phyloP scores from a whole-genome alignment of 1,140 invertebrate genomes.

The Psix sp. region DNA sequence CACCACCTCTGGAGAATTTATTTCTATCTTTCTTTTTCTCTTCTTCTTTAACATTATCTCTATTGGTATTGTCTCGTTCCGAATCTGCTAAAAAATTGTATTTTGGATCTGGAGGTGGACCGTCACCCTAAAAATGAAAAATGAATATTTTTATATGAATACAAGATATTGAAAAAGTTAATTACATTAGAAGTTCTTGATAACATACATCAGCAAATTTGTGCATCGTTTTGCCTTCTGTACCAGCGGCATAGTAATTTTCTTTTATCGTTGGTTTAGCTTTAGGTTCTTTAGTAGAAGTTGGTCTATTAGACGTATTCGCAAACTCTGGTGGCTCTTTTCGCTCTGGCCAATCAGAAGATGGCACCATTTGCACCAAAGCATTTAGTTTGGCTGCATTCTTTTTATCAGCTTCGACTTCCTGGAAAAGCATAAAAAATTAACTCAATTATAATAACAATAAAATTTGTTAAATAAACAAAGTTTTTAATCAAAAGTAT shows the following conservation, averaged over 20 bases:
- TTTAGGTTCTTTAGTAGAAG: constrained; percentile 50
- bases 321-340: constrained; percentile 73
- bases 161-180: no score
- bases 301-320: constrained; percentile 39
- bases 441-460: background rate
- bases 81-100: constrained; percentile 77
- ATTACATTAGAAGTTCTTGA: no score
- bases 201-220: constrained; percentile 69
- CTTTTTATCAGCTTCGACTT: constrained; percentile 77
- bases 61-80: constrained; percentile 68
- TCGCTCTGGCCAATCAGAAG: constrained; percentile 71
- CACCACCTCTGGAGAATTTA: constrained; percentile 55
- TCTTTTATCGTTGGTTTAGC: constrained; percentile 59
- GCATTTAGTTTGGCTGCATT: constrained; percentile 76
- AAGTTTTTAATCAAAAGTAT: no score
- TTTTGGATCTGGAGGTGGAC: constrained; percentile 77
- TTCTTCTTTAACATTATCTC: constrained; percentile 59
- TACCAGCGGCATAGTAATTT: constrained; percentile 55
- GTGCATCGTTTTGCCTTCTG: constrained; percentile 68
- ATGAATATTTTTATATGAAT: no score
- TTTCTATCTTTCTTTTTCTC: constrained; percentile 64
- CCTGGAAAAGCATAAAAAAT: constrained; percentile 58
- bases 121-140: constrained; percentile 65
- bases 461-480: no score
- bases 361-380: constrained; percentile 72